Base-by-base conservation (phyloP, 2,888 invertebrate genomes). In the Acrobasis suavella region DNA sequence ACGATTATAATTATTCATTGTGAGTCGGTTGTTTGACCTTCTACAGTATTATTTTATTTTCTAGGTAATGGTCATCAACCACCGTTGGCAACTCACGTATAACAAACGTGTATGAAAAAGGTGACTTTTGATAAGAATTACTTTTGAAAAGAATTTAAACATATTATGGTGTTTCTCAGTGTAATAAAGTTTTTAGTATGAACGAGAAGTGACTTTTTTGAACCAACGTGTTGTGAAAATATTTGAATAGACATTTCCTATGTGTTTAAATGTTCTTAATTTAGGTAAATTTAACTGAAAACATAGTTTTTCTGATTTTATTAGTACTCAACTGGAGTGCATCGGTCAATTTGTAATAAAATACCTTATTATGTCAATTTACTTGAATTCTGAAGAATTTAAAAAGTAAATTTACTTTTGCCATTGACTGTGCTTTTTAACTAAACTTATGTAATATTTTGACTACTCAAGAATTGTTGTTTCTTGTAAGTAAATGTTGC, bases 31-130 rank as follows among this genome's bases (percentile, higher is more conserved):
- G 2, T n/a, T 8, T 32, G 5, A 37, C 22, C 0, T 12, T 42
- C 22, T 51, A 51, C 17, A 9, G 9, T 14, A 38, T 49, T 62
- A 50, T 51, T 65, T 61, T 54, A 71, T 71, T 56, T 86, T 82
- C 55, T 88, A 92, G 93, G 92, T 85, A 91, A 89, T 66, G 85
- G 87, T 38, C 84, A 84, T 39, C 91, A 89, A 71, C 85, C 87
- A 58, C 89, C 94, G 3, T 77, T 94, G 75, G 94, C 94, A 51
- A 94, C 94, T 49, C 94, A 94, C 71, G 94, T 94, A 76, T 94
- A 94, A 93, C 85, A 78, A 73, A 73, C 69, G 63, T 60, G 69
- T 54, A 32, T 58, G 56, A 59, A 63, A 61, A 55, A 50, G 66
- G 67, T 70, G 70, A 7, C 70, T 74, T 73, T 75, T 64, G 68